These are phyloP conservation scores for Phaetusa simplex DNA, from an alignment of 2,113 vertebrate genomes.

Conservation along the genomic window DNA sequence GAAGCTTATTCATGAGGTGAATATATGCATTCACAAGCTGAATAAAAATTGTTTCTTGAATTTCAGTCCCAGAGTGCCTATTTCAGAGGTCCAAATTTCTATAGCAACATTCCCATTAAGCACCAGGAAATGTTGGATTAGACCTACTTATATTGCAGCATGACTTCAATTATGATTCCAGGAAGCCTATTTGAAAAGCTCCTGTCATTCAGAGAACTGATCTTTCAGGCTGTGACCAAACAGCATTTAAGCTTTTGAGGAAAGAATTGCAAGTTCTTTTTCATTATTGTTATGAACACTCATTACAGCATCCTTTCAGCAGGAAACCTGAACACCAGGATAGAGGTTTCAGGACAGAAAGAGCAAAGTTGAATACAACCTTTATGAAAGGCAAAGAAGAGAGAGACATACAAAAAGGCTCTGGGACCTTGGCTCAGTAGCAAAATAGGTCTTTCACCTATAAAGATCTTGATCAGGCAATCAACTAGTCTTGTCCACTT, in stretches of 20 bases:
- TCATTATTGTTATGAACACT: not conserved
- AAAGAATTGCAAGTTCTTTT: not conserved
- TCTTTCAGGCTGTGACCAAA: conserved; percentile 2
- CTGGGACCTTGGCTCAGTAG: not conserved
- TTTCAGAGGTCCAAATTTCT: conserved; percentile 42
- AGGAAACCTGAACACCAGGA: not conserved
- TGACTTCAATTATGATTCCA: conserved; percentile 35
- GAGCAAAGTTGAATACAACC: not conserved
- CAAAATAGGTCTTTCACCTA: not conserved
- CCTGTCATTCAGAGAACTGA: not conserved
- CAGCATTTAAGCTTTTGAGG: not conserved
- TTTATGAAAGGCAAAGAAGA: not conserved
- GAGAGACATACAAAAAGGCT: not conserved
- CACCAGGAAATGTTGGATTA: conserved; percentile 14
- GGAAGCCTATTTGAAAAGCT: conserved; percentile 36
- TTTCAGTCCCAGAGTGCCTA: not conserved
- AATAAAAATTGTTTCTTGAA: not conserved
- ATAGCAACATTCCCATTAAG: conserved; percentile 56
- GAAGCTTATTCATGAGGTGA: not conserved
- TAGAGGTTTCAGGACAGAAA: not conserved
- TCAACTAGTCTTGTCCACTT: not conserved
- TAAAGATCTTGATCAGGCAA: not conserved
- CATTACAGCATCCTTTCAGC: not conserved
- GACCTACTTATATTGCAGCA: not conserved
- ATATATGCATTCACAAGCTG: not conserved